Percentiles rank a stretch among this genome's conserved stretches.
These are phyloP conservation scores for Stichopus horrens DNA, from an alignment of 53 echinoderm and acorn worm species.

Conservation along the genomic window DNA sequence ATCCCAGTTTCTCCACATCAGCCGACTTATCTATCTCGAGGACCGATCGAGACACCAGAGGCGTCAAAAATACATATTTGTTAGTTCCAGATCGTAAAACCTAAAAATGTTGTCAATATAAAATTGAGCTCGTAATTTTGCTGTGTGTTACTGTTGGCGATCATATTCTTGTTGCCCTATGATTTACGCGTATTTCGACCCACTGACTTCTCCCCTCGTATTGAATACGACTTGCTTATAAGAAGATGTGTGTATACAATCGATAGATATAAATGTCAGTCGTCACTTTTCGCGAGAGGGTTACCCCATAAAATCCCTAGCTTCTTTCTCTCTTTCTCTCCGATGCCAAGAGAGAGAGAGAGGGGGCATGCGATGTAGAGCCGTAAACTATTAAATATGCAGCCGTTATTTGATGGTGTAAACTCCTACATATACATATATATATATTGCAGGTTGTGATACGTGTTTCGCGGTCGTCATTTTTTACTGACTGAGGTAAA, in stretches of 20 bases:
- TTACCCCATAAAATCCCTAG: slow-evolving; percentile 27
- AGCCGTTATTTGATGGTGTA: slow-evolving; percentile 24
- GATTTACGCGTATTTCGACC: slow-evolving; percentile 40
- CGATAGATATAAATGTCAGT: slow-evolving; percentile 33
- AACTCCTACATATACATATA: neutral
- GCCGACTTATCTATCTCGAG: neutral
- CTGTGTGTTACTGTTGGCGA: slow-evolving; percentile 3
- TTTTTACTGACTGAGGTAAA: slow-evolving; percentile 49
- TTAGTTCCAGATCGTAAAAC: slow-evolving; percentile 49
- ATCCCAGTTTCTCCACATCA: too few species aligned
- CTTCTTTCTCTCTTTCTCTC: neutral
- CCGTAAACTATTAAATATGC: slow-evolving; percentile 44
- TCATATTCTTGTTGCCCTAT: neutral
- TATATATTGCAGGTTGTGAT: neutral
- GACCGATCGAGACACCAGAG: slow-evolving; percentile 43
- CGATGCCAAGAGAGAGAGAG: slow-evolving; percentile 5
- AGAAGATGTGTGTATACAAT: slow-evolving; percentile 43
- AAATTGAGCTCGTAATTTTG: slow-evolving; percentile 46
- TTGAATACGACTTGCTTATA: slow-evolving; percentile 3
- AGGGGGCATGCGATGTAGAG: slow-evolving; percentile 23
- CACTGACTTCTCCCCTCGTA: slow-evolving; percentile 31
- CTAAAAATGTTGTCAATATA: slow-evolving; percentile 54
- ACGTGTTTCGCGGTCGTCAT: slow-evolving; percentile 42
- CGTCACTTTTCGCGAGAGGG: slow-evolving; percentile 40
- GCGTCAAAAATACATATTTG: slow-evolving; percentile 57